Base-by-base conservation (phyloP, 2,113 vertebrate species). In the Grammomys dolichurus region DNA sequence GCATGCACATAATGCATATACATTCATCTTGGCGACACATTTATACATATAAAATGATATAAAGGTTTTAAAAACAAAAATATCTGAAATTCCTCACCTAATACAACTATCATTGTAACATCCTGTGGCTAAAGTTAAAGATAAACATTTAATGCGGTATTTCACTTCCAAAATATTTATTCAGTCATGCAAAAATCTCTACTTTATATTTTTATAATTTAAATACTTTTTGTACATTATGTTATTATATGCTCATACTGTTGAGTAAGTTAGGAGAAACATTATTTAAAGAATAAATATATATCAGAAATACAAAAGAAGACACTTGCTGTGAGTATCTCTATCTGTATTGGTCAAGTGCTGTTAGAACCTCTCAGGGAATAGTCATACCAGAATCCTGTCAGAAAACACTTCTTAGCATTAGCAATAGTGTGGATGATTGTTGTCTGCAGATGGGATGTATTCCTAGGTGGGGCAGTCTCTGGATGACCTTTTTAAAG, bases 261-360 rank as follows among this genome's bases (percentile, higher is more conserved):
- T 65, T 67, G 40, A 31, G 80, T 82, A 31, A 94, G 13, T 13
- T 4, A 33, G 58, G 20, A 90, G 76, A 94, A 90, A 24, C 7
- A 63, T 63, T 24, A 63, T 63, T 3, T 63, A 22, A 63, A 93
- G 67, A 94, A 96, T 54, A 84, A 96, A 89, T 87, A 36, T 54
- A 87, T 95, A 56, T 90, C 80, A 89, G 91, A 63, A 92, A 90
- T 95, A 84, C 48, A 36, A 87, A 46, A 22, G 36, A 56, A 93
- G 6, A n/a, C 12, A 90, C 69, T 28, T 77, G 24, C 40, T 54
- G 54, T 54, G 51, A 54, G 51, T 54, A 54, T 54, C 54, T 54
- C 11, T 12, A 54, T 14, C 54, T 54, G 54, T 14, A 54, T 54
- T 54, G 54, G 54, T 54, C 54, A 54, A 12, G 11, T 54, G 54